These are phyloP conservation scores for Latheticus oryzae DNA, from an alignment of 2,888 invertebrate species.

Conservation along the genomic window DNA sequence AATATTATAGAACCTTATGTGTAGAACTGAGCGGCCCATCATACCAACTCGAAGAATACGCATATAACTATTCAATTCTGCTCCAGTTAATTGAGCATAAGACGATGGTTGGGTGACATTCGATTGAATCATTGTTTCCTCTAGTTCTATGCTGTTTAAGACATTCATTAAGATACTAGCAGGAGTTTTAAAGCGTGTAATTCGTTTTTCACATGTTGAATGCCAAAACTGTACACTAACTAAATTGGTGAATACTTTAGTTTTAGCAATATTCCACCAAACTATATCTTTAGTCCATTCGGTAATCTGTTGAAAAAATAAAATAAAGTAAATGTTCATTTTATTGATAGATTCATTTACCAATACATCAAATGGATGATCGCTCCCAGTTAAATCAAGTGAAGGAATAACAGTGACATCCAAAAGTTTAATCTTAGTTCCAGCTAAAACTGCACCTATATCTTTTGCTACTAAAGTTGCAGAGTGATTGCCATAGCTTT, in stretches of 20 bases:
- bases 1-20: constrained; percentile 11
- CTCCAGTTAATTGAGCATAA: not conserved
- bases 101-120: not conserved
- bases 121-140: not conserved
- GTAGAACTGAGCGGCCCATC: constrained; percentile 3
- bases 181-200: constrained; percentile 4
- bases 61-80: constrained; percentile 7
- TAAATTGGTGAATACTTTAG: not conserved
- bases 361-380: constrained; percentile 9
- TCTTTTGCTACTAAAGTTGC: constrained; percentile 12
- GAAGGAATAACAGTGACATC: constrained; percentile 9
- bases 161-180: constrained; percentile 2
- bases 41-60: not conserved
- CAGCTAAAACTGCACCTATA: not conserved
- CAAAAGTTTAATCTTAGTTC: constrained; percentile 7
- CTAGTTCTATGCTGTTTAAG: not conserved
- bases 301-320: constrained; percentile 7
- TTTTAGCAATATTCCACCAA: constrained; percentile 17
- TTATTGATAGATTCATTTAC: too few species aligned
- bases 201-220: constrained; percentile 10
- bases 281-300: constrained; percentile 18
- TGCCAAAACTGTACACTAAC: constrained; percentile 22
- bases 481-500: not conserved
- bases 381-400: constrained; percentile 3
- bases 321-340: too few species aligned